A percentile compares a stretch with the other conserved stretches of the same genome.
Evolutionary conservation across 2,113 vertebrate genomes (phyloP).

Genomic region (Globicephala melas): DNA sequence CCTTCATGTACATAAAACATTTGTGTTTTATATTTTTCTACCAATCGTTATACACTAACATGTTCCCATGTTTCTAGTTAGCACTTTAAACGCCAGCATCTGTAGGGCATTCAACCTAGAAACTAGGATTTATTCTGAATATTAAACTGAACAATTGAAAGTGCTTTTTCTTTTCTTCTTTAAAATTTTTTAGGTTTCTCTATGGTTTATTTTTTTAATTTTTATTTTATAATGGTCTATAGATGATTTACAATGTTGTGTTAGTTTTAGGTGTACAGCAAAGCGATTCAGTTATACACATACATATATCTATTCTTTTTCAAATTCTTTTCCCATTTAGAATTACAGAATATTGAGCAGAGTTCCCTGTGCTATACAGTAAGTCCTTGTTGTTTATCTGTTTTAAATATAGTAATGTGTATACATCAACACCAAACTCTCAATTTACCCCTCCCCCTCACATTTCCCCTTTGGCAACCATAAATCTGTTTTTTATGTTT

Average conservation of each 20-base stretch:
- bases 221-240: background rate
- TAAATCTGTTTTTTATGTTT: background rate
- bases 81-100: background rate
- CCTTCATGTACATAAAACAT: background rate
- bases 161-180: background rate
- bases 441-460: background rate
- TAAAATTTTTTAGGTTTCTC: background rate
- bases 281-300: background rate
- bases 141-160: background rate
- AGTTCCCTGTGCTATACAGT: background rate
- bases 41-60: background rate
- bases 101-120: background rate
- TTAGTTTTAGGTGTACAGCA: background rate
- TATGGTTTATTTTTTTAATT: background rate
- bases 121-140: slow-evolving; percentile 10
- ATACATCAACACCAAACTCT: background rate
- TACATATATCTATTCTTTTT: background rate
- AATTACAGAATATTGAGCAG: background rate
- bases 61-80: background rate
- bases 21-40: background rate
- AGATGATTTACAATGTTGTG: background rate
- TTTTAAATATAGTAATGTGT: background rate
- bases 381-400: background rate
- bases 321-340: background rate
- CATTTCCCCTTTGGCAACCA: background rate